Evolutionary conservation across 2,797 vertebrate species (phyloP).

Genomic region (Acomys russatus): DNA sequence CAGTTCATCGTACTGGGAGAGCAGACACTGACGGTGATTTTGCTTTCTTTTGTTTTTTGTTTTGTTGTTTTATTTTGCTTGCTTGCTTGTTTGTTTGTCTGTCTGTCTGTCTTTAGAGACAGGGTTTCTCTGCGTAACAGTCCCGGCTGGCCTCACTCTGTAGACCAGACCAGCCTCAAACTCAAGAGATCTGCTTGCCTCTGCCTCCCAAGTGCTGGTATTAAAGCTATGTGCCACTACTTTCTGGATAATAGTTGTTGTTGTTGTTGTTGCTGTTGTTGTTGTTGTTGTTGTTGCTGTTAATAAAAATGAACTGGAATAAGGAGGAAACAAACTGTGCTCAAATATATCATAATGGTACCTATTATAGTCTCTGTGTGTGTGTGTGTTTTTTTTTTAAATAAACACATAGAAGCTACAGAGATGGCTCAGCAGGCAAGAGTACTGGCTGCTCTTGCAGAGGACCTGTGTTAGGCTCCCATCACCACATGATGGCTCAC

Average conservation of each 20-base stretch:
- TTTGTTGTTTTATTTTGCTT: not conserved
- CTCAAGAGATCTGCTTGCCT: not conserved
- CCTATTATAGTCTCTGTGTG: not conserved
- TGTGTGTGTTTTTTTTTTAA: not conserved
- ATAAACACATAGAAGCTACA: not conserved
- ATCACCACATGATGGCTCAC: not conserved
- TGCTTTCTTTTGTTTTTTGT: not conserved
- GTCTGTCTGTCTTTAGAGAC: not conserved
- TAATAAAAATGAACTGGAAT: not conserved
- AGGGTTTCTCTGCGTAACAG: not conserved
- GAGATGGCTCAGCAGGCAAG: not conserved
- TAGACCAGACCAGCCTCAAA: not conserved
- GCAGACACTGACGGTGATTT: not conserved
- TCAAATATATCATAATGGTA: not conserved
- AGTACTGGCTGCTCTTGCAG: not conserved
- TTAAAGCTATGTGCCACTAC: not conserved
- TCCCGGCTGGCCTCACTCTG: not conserved
- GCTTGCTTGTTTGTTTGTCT: not conserved
- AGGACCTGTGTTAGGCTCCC: not conserved
- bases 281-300: no score
- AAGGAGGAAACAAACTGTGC: not conserved
- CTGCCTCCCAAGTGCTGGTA: not conserved
- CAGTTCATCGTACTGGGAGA: not conserved
- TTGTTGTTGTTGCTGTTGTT: no score
- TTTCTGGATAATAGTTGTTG: not conserved